Evolutionary conservation across 1,140 invertebrate genomes (phyloP), one percentile per base, ranked within the genome.

Genomic region (Trachymyrmex septentrionalis): DNA sequence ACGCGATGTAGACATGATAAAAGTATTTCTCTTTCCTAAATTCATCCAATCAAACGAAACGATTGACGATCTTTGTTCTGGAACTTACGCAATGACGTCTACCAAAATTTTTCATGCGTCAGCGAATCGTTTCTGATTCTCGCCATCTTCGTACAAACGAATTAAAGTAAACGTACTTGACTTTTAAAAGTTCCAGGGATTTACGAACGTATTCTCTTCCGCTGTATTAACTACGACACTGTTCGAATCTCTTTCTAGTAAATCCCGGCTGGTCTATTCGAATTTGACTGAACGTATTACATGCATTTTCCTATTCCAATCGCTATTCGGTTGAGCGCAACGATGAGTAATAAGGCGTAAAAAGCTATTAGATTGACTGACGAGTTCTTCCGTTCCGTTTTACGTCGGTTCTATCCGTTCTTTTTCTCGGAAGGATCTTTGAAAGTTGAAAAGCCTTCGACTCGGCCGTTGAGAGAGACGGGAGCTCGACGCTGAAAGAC

Each of bases 311-410:
- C 69, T 63, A 84, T 84, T 84, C n/a, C 80, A 24, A 84, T 27
- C 55, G 55, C 69, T 84, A 73, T 24, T 61, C 38, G 80, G 38
- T 75, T 73, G 55, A 73, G n/a, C 50, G 76, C 84, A 85, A 91
- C 86, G 90, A 91, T 75, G 84, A 88, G 91, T 91, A 90, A 91
- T 91, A 91, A 91, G 86, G 86, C 75, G 87, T 91, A 88, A 91
- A 91, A 89, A 89, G 89, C 86, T 87, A 87, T 91, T 91, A 91
- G 86, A 75, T 91, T 69, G n/a, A 71, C 63, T 78, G 71, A 87
- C 63, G 72, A 87, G 80, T 86, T 89, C 80, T 44, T 50, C 38
- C 66, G 48, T 89, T 82, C 75, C 6, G 63, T 67, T 50, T 38
- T 12, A 48, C 21, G 44, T 19, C 24, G n/a, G 3, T n/a, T 72